Evolutionary conservation across 2,888 invertebrate species (phyloP), one percentile per base, ranked within the genome.

Genomic region (Eilema depressum): DNA sequence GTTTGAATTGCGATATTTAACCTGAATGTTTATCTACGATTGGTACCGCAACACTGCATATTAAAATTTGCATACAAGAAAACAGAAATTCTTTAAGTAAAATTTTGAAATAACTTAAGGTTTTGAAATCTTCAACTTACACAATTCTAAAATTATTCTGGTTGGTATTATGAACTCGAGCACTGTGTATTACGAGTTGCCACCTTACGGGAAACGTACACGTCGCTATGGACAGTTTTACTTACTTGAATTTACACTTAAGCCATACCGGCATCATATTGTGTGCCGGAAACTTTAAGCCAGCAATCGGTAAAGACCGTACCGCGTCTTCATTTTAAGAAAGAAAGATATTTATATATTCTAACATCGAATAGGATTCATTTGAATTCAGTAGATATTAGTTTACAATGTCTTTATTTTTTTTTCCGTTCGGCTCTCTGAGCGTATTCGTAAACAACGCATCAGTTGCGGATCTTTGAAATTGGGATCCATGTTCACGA

Each of bases 1-100:
- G 53, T 53, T 53, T 53, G 53, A 53, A n/a, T 53, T 53, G 53
- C 53, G 53, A n/a, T 47, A 59, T 59, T 59, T 67, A 60, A 67
- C 67, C 67, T 59, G 59, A 53, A 26, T 65, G 28, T 26, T 28
- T 47, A 41, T 28, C n/a, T 66, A 47, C 12, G 25, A n/a, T 28
- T 17, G 64, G 25, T 33, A 23, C 14, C 20, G 30, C 41, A 66
- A 53, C 53, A 66, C 53, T 61, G 28, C 25, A 28, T 61, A 20
- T 61, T 28, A 20, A 61, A 61, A 61, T 28, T 61, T 26, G 61
- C 30, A 61, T 61, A 61, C 25, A 33, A 64, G 37, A 41, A 33
- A 33, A 53, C 53, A 53, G 53, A 53, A 53, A 53, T 53, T 53
- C 53, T 53, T 53, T 53, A 53, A 53, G 61, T 28, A 20, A 61